Conservation (phyloP, 2,113 vertebrate species). For the Capricornis sumatraensis region DNA sequence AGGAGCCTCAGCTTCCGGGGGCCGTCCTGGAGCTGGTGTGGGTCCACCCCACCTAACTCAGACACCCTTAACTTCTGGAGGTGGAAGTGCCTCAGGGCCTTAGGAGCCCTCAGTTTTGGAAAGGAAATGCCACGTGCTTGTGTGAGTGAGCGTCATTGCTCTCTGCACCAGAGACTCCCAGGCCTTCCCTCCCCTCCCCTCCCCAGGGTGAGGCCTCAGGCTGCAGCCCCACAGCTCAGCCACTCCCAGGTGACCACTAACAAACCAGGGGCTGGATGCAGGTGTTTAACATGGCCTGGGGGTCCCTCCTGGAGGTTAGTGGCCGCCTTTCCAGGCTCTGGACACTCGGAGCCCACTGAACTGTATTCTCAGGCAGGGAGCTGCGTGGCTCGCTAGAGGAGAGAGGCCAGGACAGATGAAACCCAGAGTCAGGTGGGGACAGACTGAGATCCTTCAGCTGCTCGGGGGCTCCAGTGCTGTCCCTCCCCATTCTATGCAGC, state of each 20-base stretch:
- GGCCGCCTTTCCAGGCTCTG: background rate
- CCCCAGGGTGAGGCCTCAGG: background rate
- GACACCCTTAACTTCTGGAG: no score
- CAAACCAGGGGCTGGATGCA: background rate
- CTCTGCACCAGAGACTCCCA: accelerated
- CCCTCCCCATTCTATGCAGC: accelerated
- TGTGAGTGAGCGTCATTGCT: background rate
- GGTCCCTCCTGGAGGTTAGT: accelerated
- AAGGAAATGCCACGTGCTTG: accelerated
- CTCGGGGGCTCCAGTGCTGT: accelerated
- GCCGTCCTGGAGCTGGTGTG: accelerated
- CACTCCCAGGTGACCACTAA: background rate
- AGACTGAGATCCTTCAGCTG: background rate
- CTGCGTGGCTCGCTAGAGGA: background rate
- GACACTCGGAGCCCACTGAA: background rate
- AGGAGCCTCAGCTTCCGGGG: background rate
- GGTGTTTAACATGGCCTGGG: background rate
- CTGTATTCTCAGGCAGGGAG: background rate
- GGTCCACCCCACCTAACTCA: accelerated
- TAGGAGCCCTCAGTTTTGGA: accelerated
- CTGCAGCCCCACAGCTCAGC: background rate
- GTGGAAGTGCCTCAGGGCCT: background rate
- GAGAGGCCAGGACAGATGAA: no score
- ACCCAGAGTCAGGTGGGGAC: background rate
- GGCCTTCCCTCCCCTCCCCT: background rate